Evolutionary conservation across 2,888 invertebrate genomes (phyloP), one percentile per base, ranked within the genome.

Genomic region (Diadegma fenestrale): DNA sequence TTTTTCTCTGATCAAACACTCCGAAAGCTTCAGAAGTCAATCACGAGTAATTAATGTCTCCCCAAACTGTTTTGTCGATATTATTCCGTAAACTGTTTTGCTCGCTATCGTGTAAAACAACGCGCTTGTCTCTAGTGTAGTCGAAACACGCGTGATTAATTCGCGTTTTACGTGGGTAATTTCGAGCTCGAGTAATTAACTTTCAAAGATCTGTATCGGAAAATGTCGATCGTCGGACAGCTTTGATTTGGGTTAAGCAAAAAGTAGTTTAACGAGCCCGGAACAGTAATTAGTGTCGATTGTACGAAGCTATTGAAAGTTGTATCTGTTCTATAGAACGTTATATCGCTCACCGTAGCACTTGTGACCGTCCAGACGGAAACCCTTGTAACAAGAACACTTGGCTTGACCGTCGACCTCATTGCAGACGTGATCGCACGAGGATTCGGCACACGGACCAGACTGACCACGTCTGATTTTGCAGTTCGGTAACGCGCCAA

Each of bases 301-400:
- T 83, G 78, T 83, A 66, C 68, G 61, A 41, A 48, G 37, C 58
- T 45, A 79, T 83, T 61, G 45, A 58, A 71, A 80, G 45, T 61
- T 75, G 45, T 76, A 43, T 64, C 26, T 17, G 43, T 37, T 37
- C n/a, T 41, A 45, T 41, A 41, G 30, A 68, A 75, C 12, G 51
- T 48, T 54, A 10, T 83, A 77, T 75, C 54, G 66, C 89, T 89
- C 87, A 93, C 93, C 93, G 75, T 90, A 87, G 86, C 93, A 93
- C 87, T 90, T 92, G 79, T 90, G 88, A 26, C 89, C 91, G 19
- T 92, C 90, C 63, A 90, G 85, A 48, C 87, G 89, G 84, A 91
- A 93, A 30, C 93, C 93, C 87, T 93, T 91, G 88, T 91, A 92
- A 85, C 93, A 94, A 48, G 90, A 92, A 80, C 93, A 94, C 71